Conservation (phyloP, 1,140 invertebrate genomes). For the Trichomalopsis sarcophagae region DNA sequence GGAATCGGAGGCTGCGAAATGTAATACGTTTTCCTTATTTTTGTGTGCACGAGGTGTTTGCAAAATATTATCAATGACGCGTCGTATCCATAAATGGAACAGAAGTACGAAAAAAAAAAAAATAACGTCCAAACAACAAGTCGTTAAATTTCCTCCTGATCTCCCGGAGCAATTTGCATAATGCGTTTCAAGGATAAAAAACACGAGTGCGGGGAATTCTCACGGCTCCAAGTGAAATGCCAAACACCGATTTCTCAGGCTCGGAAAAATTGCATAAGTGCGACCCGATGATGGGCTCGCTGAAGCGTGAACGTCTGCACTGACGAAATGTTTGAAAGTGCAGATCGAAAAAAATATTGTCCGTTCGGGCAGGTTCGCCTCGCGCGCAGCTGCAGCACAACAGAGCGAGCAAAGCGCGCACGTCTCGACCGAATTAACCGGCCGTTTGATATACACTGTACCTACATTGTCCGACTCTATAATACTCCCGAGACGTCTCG, state of each 20-base stretch:
- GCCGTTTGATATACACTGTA: neutral
- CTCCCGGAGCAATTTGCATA: neutral
- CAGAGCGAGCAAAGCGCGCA: neutral
- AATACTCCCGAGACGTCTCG: neutral
- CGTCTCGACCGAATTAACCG: neutral
- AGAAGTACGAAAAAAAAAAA: neutral
- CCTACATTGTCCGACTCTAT: neutral
- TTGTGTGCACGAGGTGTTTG: too few species aligned
- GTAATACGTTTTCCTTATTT: neutral
- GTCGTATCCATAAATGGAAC: neutral
- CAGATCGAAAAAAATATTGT: too few species aligned
- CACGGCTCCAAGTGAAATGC: too few species aligned
- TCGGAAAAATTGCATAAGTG: neutral
- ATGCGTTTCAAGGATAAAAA: neutral
- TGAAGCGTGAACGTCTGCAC: neutral
- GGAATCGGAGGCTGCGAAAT: constrained; percentile 53
- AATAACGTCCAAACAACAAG: neutral
- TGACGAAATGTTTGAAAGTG: too few species aligned
- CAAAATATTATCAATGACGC: too few species aligned
- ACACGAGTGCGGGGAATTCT: too few species aligned
- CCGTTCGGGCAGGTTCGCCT: too few species aligned
- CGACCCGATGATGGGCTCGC: neutral
- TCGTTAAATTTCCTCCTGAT: neutral
- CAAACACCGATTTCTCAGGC: neutral
- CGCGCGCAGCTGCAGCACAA: too few species aligned